Conservation (phyloP, 2,113 vertebrate species). For the Xenotilapia caudafasciata region DNA sequence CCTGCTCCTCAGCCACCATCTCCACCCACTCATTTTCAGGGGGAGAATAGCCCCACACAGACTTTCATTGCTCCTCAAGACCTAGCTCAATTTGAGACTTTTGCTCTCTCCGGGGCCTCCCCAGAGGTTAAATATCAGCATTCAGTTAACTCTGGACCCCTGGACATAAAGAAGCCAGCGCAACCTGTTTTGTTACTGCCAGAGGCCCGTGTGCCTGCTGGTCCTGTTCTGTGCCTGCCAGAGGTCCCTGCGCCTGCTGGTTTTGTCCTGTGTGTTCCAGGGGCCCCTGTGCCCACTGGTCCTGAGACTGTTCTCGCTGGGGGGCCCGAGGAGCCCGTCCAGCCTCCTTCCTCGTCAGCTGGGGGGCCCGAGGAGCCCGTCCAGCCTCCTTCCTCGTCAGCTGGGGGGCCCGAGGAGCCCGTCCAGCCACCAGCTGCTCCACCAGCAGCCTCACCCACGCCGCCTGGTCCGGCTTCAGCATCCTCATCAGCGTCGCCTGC, state of each 20-base stretch:
- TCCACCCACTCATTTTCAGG: neutral
- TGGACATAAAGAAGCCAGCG: neutral
- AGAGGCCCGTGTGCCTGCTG: too few relatives aligned
- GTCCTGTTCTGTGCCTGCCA: accelerated
- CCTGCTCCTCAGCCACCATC: accelerated
- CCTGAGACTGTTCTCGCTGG: too few relatives aligned
- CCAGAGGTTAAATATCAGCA: neutral
- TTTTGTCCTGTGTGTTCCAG: accelerated
- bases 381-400: accelerated
- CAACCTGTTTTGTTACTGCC: too few relatives aligned
- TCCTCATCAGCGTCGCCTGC: too few relatives aligned
- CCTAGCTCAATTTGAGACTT: neutral
- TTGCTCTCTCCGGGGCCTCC: neutral
- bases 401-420: too few relatives aligned
- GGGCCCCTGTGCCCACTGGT: accelerated
- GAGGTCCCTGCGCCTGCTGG: accelerated
- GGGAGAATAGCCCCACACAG: neutral
- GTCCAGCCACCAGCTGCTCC: too few relatives aligned
- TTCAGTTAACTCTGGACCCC: neutral
- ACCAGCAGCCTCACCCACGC: too few relatives aligned
- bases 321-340: too few relatives aligned
- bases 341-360: accelerated
- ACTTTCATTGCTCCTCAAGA: neutral
- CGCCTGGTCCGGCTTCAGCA: too few relatives aligned
- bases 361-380: accelerated